A percentile compares a stretch with the other conserved stretches of the same genome.
Evolutionary conservation across 2,888 invertebrate species (phyloP).

Genomic region (Pharmacophagus antenor): DNA sequence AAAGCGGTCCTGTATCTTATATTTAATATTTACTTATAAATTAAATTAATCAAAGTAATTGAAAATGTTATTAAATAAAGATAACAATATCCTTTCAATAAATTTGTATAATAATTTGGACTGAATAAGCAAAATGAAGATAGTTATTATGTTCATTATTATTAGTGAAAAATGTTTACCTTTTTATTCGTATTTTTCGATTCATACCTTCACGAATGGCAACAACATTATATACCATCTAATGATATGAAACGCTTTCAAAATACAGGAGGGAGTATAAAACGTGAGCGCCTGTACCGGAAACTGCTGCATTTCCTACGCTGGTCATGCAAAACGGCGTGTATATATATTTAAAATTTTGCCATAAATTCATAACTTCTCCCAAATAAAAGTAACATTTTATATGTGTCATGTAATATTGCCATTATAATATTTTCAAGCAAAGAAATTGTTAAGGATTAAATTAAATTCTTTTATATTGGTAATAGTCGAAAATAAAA

Average conservation of each 20-base stretch:
- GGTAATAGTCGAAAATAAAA: too few relatives aligned
- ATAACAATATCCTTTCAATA: too few relatives aligned
- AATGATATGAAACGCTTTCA: slow-evolving; percentile 21
- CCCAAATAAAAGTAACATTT: background rate
- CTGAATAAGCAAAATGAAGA: too few relatives aligned
- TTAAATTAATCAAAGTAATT: too few relatives aligned
- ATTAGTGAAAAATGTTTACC: too few relatives aligned
- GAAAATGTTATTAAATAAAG: too few relatives aligned
- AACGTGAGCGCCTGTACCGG: slow-evolving; percentile 25
- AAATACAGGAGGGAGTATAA: slow-evolving; percentile 28
- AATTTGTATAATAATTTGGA: too few relatives aligned
- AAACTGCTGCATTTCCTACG: slow-evolving; percentile 30
- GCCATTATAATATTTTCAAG: too few relatives aligned
- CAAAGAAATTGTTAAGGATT: too few relatives aligned
- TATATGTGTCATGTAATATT: background rate
- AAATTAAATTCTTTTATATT: too few relatives aligned
- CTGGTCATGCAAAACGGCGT: slow-evolving; percentile 15
- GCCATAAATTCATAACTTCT: background rate
- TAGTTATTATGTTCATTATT: too few relatives aligned
- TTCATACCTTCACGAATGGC: background rate
- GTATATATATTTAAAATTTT: slow-evolving; percentile 18
- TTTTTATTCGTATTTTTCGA: background rate
- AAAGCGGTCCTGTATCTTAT: background rate
- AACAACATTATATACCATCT: slow-evolving; percentile 13
- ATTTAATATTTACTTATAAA: background rate